Evolutionary conservation across 1,140 invertebrate species (phyloP), one percentile per base, ranked within the genome.

Genomic region (Rhizoglyphus robini): DNA sequence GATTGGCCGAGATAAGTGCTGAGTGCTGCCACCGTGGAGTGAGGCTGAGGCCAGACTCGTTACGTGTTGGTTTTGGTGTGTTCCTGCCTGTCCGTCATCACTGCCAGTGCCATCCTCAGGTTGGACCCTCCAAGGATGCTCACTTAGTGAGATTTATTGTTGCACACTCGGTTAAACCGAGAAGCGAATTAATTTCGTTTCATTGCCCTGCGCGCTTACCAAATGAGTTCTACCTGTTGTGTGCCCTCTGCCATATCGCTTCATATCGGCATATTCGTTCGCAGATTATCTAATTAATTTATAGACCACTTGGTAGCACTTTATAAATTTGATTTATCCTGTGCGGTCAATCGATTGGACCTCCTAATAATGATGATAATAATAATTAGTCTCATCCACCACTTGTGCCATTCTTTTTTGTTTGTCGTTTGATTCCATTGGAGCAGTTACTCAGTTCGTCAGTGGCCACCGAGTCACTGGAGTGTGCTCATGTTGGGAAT

Each of bases 181-280:
- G 51, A 54, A 54, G 51, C 51, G 23, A 54, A 54, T 54, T 54
- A 54, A 54, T 54, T 54, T 41, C 36, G n/a, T n/a, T 41, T 41
- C 36, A 41, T 11, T 41, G 36, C 18, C 36, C 36, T 18, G 36
- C 8, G 36, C 8, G 36, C 51, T 8, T 20, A 27, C 23, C 51
- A 15, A 32, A 25, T 27, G 23, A 54, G 51, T 25, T 54, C 51
- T 8, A 25, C 18, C 18, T 41, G 18, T 18, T 41, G 36, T 32
- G 51, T 23, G 23, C 23, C 51, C 23, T 25, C 20, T 54, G n/a
- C n/a, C n/a, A n/a, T n/a, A n/a, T n/a, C n/a, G 51, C 51, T 54
- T 23, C 51, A 8, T 20, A 27, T 54, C 51, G 23, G 8, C 20
- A 15, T 20, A 8, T 5, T 25, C 51, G 23, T 54, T 23, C 23